phyloP scores from a whole-genome alignment of 2,797 vertebrate genomes.

The Scomberomorus guttatus region DNA sequence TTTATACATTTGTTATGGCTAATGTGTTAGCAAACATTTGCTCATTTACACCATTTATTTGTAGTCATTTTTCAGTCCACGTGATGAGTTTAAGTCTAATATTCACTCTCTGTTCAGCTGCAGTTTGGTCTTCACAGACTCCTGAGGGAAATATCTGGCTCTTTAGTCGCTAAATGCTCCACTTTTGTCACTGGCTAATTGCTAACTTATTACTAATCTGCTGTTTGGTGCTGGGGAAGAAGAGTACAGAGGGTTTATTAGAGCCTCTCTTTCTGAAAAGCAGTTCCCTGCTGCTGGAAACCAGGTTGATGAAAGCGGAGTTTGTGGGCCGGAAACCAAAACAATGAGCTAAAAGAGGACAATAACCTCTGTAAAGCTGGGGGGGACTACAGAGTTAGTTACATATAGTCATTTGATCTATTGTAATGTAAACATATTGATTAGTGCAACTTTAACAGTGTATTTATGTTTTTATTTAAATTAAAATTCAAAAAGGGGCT shows the following conservation, averaged over 20 bases:
- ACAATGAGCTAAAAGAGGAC: background rate
- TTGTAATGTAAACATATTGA: background rate
- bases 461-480: too few species aligned
- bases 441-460: background rate
- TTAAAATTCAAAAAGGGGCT: too few species aligned
- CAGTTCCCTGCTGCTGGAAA: background rate
- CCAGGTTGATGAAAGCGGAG: background rate
- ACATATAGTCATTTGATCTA: background rate
- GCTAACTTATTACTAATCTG: background rate
- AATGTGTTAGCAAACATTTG: too few species aligned
- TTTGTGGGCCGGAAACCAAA: too few species aligned
- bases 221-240: background rate
- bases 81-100: too few species aligned
- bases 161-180: background rate
- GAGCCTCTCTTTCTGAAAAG: background rate
- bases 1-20: too few species aligned
- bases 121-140: too few species aligned
- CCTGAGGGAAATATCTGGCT: background rate
- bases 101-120: too few species aligned
- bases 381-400: background rate
- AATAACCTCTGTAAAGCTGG: background rate
- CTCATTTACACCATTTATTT: too few species aligned
- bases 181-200: background rate
- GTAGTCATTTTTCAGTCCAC: too few species aligned
- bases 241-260: background rate